Conservation (phyloP, 2,888 invertebrate genomes). For the Lobophora halterata region DNA sequence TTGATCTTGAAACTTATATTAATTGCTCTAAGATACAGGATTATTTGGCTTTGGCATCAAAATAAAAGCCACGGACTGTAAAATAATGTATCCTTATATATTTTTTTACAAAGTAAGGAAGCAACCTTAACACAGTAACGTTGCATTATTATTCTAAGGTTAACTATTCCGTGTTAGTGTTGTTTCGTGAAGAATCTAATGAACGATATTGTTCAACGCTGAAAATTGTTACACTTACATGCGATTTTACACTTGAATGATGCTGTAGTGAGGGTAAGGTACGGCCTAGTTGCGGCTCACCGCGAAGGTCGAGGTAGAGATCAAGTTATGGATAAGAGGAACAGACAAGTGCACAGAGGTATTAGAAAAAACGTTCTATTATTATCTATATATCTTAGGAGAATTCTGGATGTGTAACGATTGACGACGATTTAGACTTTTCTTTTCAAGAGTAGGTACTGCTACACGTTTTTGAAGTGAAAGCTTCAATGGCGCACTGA, state of each 20-base stretch:
- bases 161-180: conserved; percentile 11
- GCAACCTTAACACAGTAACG: conserved; percentile 5
- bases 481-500: no score
- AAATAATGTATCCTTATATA: background rate
- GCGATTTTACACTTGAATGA: conserved; percentile 16
- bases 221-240: conserved; percentile 19
- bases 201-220: conserved; percentile 11
- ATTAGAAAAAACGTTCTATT: no score
- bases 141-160: conserved; percentile 14
- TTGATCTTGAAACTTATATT: no score
- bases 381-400: no score
- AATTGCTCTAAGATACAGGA: no score
- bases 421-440: no score
- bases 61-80: background rate
- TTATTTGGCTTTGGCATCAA: no score
- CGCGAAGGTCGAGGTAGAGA: conserved; percentile 36
- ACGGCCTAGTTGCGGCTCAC: conserved; percentile 38
- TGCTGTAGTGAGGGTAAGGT: conserved; percentile 8
- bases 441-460: no score
- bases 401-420: no score
- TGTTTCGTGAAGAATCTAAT: conserved; percentile 7
- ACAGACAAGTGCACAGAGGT: conserved; percentile 3
- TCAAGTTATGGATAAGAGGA: conserved; percentile 20
- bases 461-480: no score
- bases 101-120: conserved; percentile 1